These are phyloP conservation scores for Morpho achilles DNA, from an alignment of 2,888 invertebrate genomes.

Conservation along the genomic window DNA sequence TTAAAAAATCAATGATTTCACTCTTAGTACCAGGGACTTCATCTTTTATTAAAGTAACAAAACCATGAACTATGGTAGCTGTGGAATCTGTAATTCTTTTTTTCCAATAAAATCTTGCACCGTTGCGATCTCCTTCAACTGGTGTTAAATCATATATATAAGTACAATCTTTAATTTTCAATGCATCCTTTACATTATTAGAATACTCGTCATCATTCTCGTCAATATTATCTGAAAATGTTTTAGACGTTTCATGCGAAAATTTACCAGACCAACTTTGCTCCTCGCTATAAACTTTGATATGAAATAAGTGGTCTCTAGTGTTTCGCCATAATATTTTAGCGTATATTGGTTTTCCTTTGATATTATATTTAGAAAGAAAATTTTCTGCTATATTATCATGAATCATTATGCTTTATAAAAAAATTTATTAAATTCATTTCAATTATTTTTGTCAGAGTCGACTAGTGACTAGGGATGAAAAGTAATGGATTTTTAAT, in stretches of 20 bases:
- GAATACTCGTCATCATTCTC: slow-evolving; percentile 45
- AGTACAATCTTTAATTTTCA: slow-evolving; percentile 31
- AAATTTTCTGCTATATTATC: slow-evolving; percentile 2
- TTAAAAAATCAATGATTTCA: slow-evolving; percentile 44
- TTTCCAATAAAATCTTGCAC: slow-evolving; percentile 51
- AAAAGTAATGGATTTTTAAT: too few species aligned
- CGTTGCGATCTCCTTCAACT: slow-evolving; percentile 25
- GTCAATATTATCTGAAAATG: slow-evolving; percentile 36
- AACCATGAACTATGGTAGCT: slow-evolving; percentile 42
- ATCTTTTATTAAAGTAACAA: slow-evolving; percentile 39
- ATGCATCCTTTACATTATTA: slow-evolving; percentile 36
- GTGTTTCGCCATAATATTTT: slow-evolving; percentile 48
- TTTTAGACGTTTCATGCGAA: slow-evolving; percentile 40
- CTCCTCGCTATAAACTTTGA: slow-evolving; percentile 46
- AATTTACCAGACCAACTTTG: slow-evolving; percentile 52
- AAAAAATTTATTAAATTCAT: too few species aligned
- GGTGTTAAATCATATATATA: slow-evolving; percentile 39
- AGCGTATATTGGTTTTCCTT: slow-evolving; percentile 37
- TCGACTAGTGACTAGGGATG: too few species aligned
- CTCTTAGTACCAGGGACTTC: slow-evolving; percentile 35
- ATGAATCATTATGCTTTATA: slow-evolving; percentile 9
- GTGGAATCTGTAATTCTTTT: slow-evolving; percentile 39
- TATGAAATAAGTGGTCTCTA: slow-evolving; percentile 43
- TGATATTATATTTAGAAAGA: slow-evolving; percentile 41
- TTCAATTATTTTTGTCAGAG: too few species aligned